phyloP scores from a whole-genome alignment of 1,140 invertebrate species.

The Lepidurus couesii region DNA sequence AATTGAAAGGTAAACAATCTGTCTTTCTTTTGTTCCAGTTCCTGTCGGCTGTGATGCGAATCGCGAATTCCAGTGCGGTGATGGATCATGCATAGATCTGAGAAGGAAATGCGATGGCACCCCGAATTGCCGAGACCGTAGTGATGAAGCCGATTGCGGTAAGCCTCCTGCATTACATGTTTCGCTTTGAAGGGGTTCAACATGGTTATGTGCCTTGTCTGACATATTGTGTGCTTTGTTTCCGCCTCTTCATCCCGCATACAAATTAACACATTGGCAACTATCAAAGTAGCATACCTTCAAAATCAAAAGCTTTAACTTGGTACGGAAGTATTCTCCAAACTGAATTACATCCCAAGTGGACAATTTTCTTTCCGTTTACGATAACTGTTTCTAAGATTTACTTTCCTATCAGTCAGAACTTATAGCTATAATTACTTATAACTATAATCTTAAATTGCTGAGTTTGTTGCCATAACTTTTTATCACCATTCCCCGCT shows the following conservation, averaged over 20 bases:
- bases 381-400: too few relatives aligned
- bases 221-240: not conserved
- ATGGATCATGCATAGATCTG: not conserved
- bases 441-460: not conserved
- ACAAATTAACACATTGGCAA: not conserved
- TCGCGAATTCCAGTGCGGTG: not conserved
- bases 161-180: not conserved
- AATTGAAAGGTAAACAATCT: not conserved
- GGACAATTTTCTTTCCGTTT: too few relatives aligned
- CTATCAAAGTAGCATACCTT: not conserved
- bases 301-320: too few relatives aligned
- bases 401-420: too few relatives aligned
- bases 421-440: too few relatives aligned
- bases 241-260: not conserved
- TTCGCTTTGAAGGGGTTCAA: not conserved
- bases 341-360: too few relatives aligned
- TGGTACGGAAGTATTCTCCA: too few relatives aligned
- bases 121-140: not conserved
- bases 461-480: not conserved
- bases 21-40: not conserved
- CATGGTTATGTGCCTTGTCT: too few relatives aligned
- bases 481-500: not conserved
- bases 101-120: not conserved
- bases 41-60: not conserved
- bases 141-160: constrained; percentile 4